These are phyloP conservation scores for Spodoptera picta DNA, from an alignment of 2,888 invertebrate genomes.

Conservation along the genomic window DNA sequence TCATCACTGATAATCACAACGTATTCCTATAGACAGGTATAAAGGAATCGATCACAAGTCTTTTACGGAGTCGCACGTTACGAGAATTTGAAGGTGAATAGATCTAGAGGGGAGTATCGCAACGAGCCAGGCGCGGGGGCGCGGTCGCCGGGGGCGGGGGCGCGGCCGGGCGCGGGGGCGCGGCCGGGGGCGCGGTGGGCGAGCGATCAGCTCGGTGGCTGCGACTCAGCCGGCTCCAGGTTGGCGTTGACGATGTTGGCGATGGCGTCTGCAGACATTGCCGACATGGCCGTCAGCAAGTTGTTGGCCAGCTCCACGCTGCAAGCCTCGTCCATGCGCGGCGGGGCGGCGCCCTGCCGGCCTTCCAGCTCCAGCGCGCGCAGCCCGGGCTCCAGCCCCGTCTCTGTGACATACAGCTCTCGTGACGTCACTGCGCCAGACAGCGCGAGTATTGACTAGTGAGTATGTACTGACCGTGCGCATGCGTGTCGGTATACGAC, in stretches of 20 bases:
- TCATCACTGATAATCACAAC: conserved; percentile 47
- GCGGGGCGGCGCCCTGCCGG: conserved; percentile 32
- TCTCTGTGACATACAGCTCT: conserved; percentile 22
- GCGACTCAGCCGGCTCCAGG: conserved; percentile 39
- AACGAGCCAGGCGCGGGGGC: not conserved
- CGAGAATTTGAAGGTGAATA: conserved; percentile 13
- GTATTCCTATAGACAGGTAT: conserved; percentile 22
- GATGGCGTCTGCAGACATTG: conserved; percentile 72
- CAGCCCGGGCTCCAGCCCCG: conserved; percentile 40
- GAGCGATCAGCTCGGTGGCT: conserved; percentile 10
- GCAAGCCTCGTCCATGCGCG: conserved; percentile 53
- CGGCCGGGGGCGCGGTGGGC: not conserved
- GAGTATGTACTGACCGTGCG: conserved; percentile 4
- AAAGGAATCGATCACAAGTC: conserved; percentile 32
- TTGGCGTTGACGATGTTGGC: conserved; percentile 70
- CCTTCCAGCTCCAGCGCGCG: conserved; percentile 31
- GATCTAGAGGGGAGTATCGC: not conserved
- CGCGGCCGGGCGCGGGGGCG: not conserved
- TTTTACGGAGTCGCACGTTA: conserved; percentile 16
- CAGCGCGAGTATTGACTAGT: too few relatives aligned
- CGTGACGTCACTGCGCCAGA: too few relatives aligned
- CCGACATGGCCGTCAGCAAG: conserved; percentile 78
- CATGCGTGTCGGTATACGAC: conserved; percentile 48
- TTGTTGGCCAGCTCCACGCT: conserved; percentile 72
- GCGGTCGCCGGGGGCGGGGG: not conserved